Conservation (phyloP, 2,888 invertebrate genomes). For the Maniola hyperantus region DNA sequence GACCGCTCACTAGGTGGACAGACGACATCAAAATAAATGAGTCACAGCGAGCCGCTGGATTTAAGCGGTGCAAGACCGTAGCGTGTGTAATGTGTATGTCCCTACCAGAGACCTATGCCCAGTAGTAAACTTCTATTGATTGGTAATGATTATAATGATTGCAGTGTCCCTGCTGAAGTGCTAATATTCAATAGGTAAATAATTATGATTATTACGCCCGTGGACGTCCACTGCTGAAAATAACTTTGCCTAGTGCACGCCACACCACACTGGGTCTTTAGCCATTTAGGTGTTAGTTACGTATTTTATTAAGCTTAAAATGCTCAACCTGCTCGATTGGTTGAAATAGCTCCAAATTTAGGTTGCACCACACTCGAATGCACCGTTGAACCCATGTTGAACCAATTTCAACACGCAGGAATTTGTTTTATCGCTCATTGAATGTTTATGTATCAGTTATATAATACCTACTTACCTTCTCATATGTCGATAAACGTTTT, state of each 20-base stretch:
- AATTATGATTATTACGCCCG: too few relatives aligned
- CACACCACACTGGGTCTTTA: too few relatives aligned
- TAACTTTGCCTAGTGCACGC: background rate
- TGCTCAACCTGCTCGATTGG: conserved; percentile 27
- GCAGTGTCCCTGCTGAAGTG: background rate
- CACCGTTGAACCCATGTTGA: conserved; percentile 40
- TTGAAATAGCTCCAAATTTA: conserved; percentile 46
- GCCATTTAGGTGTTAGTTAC: background rate
- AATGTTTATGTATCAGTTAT: conserved; percentile 5
- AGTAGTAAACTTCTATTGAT: too few relatives aligned
- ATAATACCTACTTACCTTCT: conserved; percentile 13
- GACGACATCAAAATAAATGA: too few relatives aligned
- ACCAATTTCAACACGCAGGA: conserved; percentile 45
- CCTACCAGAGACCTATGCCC: too few relatives aligned
- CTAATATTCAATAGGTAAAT: background rate
- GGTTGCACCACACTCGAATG: conserved; percentile 47
- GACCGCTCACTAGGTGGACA: too few relatives aligned
- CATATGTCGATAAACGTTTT: background rate
- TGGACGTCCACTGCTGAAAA: too few relatives aligned
- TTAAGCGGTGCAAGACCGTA: too few relatives aligned
- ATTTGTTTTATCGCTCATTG: conserved; percentile 30
- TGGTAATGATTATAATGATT: background rate
- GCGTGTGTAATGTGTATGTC: too few relatives aligned
- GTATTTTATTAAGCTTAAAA: conserved; percentile 4
- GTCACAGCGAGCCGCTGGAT: too few relatives aligned